These are phyloP conservation scores for Leptatherina wallacei DNA, from an alignment of 2,797 vertebrate genomes.

Conservation along the genomic window DNA sequence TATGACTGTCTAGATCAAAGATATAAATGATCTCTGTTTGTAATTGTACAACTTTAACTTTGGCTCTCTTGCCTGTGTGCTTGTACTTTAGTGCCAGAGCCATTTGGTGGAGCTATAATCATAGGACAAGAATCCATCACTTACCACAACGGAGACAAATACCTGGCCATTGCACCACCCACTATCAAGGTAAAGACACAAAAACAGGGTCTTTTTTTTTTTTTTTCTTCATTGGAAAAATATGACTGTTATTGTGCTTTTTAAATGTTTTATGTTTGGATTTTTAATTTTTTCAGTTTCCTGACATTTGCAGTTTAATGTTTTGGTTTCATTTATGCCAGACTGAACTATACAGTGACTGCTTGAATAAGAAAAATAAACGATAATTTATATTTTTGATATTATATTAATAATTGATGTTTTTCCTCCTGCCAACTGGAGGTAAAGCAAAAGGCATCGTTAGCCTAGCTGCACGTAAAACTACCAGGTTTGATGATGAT, in stretches of 20 bases:
- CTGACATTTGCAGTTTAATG: not conserved
- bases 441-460: not conserved
- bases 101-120: slow-evolving; percentile 97
- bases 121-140: slow-evolving; percentile 99
- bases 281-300: not conserved
- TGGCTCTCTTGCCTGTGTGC: slow-evolving; percentile 20
- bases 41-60: not conserved
- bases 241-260: not conserved
- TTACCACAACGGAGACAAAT: slow-evolving; percentile 98
- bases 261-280: not conserved
- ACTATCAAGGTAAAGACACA: slow-evolving; percentile 92
- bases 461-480: not conserved
- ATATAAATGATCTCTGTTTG: not conserved
- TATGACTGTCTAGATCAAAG: not conserved
- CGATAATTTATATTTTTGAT: not conserved
- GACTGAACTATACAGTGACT: not conserved
- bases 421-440: not conserved
- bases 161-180: slow-evolving; percentile 96
- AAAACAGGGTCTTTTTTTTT: not conserved
- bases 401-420: not conserved
- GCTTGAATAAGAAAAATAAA: not conserved
- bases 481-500: not conserved
- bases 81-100: slow-evolving; percentile 91
- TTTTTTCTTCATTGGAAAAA: not conserved
- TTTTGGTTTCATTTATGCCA: not conserved